phyloP scores from a whole-genome alignment of 2,888 invertebrate species.

The Arrhopalites spinosus region DNA sequence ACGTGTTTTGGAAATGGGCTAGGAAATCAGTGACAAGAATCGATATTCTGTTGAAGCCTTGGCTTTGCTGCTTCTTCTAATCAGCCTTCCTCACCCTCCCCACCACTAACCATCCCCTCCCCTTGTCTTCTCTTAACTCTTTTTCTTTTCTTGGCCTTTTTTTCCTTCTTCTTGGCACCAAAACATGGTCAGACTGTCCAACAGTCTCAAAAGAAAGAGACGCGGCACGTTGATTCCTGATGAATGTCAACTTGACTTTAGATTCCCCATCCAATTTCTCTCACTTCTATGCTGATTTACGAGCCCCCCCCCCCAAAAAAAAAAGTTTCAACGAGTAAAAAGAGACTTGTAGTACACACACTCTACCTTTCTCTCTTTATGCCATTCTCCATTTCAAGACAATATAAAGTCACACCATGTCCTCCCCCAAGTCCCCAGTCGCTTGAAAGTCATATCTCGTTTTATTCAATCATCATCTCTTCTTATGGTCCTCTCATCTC shows the following conservation, averaged over 20 bases:
- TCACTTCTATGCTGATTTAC: constrained; percentile 22
- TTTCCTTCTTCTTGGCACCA: background rate
- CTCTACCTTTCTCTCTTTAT: background rate
- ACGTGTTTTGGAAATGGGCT: background rate
- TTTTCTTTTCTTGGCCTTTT: too few relatives aligned
- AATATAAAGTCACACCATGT: too few relatives aligned
- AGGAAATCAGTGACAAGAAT: background rate
- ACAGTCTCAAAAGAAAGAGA: background rate
- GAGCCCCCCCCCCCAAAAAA: background rate
- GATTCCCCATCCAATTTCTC: constrained; percentile 19
- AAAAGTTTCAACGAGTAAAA: constrained; percentile 1
- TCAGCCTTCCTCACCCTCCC: too few relatives aligned
- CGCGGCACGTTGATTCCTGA: constrained; percentile 3
- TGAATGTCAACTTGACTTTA: constrained; percentile 27
- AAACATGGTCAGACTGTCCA: background rate
- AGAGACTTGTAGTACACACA: background rate
- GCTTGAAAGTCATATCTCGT: too few relatives aligned
- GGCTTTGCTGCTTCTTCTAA: background rate
- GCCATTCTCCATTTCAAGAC: too few relatives aligned
- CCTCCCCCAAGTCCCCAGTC: too few relatives aligned
- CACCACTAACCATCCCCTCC: too few relatives aligned
- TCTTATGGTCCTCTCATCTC: background rate
- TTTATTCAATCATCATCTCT: constrained; percentile 18
- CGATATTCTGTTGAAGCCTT: background rate
- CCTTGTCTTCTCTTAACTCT: background rate